A percentile compares a stretch with the other conserved stretches of the same genome.
These are phyloP conservation scores for Uloborus diversus DNA, from an alignment of 1,140 invertebrate species.

Conservation along the genomic window DNA sequence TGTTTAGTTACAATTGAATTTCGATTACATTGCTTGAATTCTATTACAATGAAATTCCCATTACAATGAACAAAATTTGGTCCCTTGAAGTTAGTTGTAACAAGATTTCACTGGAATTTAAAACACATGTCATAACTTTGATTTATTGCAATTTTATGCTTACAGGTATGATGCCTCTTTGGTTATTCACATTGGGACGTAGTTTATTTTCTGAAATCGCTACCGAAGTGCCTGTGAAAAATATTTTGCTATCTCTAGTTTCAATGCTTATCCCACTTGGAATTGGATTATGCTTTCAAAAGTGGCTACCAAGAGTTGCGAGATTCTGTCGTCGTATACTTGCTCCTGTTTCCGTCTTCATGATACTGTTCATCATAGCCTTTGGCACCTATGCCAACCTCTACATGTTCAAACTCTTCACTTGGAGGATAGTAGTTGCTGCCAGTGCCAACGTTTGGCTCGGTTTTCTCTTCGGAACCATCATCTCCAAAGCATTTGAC, in stretches of 20 bases:
- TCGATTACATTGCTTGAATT: too few species aligned
- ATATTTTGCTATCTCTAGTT: slow-evolving; percentile 79
- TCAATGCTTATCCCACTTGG: slow-evolving; percentile 83
- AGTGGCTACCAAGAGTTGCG: slow-evolving; percentile 73
- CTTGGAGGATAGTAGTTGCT: slow-evolving; percentile 83
- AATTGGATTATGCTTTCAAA: slow-evolving; percentile 75
- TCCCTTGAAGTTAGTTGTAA: too few species aligned
- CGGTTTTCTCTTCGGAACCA: slow-evolving; percentile 82
- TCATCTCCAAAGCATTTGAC: slow-evolving; percentile 71
- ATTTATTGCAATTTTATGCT: slow-evolving; percentile 59
- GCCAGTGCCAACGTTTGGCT: slow-evolving; percentile 87
- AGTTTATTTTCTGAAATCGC: slow-evolving; percentile 76
- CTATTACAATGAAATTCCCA: too few species aligned
- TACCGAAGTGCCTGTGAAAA: slow-evolving; percentile 81
- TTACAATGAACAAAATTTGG: too few species aligned
- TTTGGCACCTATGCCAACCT: slow-evolving; percentile 91
- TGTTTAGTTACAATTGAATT: too few species aligned
- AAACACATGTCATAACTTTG: too few species aligned
- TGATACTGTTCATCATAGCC: slow-evolving; percentile 87
- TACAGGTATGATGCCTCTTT: slow-evolving; percentile 91
- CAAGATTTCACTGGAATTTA: too few species aligned
- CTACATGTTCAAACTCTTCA: slow-evolving; percentile 88
- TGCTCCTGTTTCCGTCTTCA: slow-evolving; percentile 83
- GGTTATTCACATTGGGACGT: slow-evolving; percentile 92
- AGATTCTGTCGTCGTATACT: slow-evolving; percentile 79